These are phyloP conservation scores for Gambusia affinis DNA, from an alignment of 2,113 vertebrate genomes.

Conservation along the genomic window DNA sequence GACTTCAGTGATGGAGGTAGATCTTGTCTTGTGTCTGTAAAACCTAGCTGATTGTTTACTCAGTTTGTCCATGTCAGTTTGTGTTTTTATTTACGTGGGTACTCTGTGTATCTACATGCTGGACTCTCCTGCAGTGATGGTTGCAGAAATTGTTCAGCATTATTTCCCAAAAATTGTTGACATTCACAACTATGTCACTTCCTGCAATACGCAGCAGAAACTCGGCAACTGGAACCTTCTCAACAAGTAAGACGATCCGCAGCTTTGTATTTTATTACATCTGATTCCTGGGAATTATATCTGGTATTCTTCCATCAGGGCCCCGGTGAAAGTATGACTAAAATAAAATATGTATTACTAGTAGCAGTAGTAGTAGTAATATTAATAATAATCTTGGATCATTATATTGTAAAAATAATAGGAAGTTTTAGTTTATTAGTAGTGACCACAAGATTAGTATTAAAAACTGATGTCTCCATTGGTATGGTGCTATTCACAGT, in stretches of 20 bases:
- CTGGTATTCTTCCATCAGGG: background rate
- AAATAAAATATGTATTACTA: too few relatives aligned
- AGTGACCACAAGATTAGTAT: too few relatives aligned
- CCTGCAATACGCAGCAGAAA: conserved; percentile 82
- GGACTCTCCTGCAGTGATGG: conserved; percentile 76
- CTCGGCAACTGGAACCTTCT: conserved; percentile 82
- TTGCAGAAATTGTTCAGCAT: conserved; percentile 83
- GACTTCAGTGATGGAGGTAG: conserved; percentile 95
- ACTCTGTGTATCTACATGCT: conserved; percentile 32
- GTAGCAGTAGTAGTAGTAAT: too few relatives aligned
- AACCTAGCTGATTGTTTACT: background rate
- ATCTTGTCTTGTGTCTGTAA: background rate
- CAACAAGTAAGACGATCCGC: conserved; percentile 76
- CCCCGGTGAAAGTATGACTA: too few relatives aligned
- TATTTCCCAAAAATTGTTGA: conserved; percentile 83
- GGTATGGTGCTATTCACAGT: too few relatives aligned
- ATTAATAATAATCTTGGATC: too few relatives aligned
- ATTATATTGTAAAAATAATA: too few relatives aligned
- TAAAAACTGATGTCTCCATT: too few relatives aligned
- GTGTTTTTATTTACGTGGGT: conserved; percentile 11
- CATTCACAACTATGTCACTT: conserved; percentile 79
- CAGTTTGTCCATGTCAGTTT: conserved; percentile 2
- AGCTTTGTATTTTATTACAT: background rate
- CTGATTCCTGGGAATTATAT: background rate
- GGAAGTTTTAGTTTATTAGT: too few relatives aligned